Conservation (phyloP, 2,888 invertebrate genomes). For the Strigamia crassipes region DNA sequence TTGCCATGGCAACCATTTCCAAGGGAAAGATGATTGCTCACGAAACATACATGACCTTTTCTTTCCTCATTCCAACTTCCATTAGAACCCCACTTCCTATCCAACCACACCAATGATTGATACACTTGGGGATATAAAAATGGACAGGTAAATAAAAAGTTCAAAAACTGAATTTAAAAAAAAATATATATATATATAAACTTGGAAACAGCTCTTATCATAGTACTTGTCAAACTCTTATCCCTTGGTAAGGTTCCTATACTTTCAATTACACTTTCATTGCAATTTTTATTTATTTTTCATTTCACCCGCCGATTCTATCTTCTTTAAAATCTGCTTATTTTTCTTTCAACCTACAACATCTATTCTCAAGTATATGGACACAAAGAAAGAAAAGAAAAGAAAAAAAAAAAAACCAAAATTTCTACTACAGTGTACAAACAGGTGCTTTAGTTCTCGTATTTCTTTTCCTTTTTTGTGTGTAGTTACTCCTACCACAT, state of each 20-base stretch:
- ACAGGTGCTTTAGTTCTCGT: conserved; percentile 10
- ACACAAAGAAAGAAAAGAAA: too few species aligned
- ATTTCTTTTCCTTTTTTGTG: neutral
- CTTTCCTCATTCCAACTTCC: neutral
- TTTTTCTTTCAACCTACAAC: neutral
- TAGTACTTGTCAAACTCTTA: neutral
- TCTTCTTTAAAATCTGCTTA: conserved; percentile 21
- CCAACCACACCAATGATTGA: neutral
- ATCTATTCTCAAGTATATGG: neutral
- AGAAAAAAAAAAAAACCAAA: neutral
- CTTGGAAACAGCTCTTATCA: too few species aligned
- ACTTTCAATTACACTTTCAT: neutral
- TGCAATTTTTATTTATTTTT: neutral
- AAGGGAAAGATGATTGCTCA: conserved; percentile 8
- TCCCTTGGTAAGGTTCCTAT: neutral
- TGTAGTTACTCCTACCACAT: neutral
- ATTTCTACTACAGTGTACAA: neutral
- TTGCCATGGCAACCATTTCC: neutral
- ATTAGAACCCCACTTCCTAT: neutral
- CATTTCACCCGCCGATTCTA: neutral
- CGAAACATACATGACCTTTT: conserved; percentile 23
- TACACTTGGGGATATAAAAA: neutral
- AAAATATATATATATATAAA: too few species aligned
- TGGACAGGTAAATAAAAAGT: neutral
- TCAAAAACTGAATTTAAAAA: too few species aligned